Evolutionary conservation across 2,888 invertebrate genomes (phyloP), one percentile per base, ranked within the genome.

Genomic region (Torymus texanus): DNA sequence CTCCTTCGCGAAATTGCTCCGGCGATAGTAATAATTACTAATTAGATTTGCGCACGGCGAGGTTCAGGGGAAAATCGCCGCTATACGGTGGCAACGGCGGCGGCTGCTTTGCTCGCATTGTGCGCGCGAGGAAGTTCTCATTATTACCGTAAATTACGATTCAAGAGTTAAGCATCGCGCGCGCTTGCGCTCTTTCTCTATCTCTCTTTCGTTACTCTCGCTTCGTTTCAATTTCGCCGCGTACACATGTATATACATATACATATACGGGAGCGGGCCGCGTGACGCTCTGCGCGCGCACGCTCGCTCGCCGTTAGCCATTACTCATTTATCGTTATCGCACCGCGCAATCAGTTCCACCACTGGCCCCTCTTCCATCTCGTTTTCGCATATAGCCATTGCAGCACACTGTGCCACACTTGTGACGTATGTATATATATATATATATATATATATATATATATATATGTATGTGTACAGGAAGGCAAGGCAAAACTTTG

Each of bases 131-230:
- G 75, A 74, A 80, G 80, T 78, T 80, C 80, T 70, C 78, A 80
- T 80, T 78, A 80, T 80, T 80, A 78, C 59, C 80, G 80, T 55
- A 59, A 77, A 80, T 80, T 80, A 71, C 80, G 63, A 80, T 66
- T 56, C 63, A 8, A 18, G 53, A 78, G 78, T 78, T 78, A 78
- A 78, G 74, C 55, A 78, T 78, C 78, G 73, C 67, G 50, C 24
- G 18, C 29, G 53, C 29, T 29, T 16, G n/a, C 29, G 21, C 55
- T 63, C 65, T 50, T 2, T 51, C 65, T 24, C 51, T 51, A 55
- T 56, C 56, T 8, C 41, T 41, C 41, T 41, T 8, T 41, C 41
- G 41, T 41, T 41, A 41, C 41, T 41, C 41, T 41, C 41, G 5
- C 41, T 65, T 72, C 72, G 62, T 72, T 74, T 74, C 65, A 66